These are phyloP conservation scores for Microplitis deprimator DNA, from an alignment of 2,888 invertebrate species.

Conservation along the genomic window DNA sequence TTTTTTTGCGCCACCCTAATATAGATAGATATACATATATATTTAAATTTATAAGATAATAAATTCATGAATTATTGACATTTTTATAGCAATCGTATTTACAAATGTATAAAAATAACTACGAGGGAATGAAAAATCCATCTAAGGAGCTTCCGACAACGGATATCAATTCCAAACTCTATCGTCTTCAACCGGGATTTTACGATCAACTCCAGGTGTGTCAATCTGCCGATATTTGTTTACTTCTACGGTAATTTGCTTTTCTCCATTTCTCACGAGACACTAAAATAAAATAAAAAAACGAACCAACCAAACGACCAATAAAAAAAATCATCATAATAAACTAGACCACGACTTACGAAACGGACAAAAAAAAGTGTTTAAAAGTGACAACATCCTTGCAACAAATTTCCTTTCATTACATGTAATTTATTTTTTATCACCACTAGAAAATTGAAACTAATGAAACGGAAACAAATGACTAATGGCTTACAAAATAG, in stretches of 20 bases:
- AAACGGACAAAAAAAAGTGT: not conserved
- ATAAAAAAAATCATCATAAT: conserved; percentile 33
- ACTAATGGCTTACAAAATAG: not conserved
- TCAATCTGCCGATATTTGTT: conserved; percentile 57
- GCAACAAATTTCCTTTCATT: conserved; percentile 17
- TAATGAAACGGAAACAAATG: not conserved
- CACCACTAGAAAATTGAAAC: not conserved
- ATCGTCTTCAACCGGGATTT: conserved; percentile 3
- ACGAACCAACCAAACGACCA: conserved; percentile 24
- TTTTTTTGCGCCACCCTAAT: no score
- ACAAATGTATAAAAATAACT: not conserved
- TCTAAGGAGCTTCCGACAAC: conserved; percentile 43
- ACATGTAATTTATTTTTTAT: not conserved
- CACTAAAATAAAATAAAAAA: conserved; percentile 23
- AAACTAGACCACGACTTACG: not conserved
- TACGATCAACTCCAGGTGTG: conserved; percentile 11
- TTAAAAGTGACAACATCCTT: conserved; percentile 20
- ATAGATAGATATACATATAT: no score
- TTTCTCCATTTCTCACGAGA: conserved; percentile 54
- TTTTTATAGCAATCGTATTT: not conserved
- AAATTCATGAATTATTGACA: not conserved
- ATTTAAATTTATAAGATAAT: not conserved
- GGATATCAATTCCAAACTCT: conserved; percentile 31
- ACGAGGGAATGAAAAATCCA: conserved; percentile 29
- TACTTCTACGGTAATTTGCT: conserved; percentile 58